Base-by-base conservation (phyloP, 1,140 invertebrate species). In the Gryllus bimaculatus region DNA sequence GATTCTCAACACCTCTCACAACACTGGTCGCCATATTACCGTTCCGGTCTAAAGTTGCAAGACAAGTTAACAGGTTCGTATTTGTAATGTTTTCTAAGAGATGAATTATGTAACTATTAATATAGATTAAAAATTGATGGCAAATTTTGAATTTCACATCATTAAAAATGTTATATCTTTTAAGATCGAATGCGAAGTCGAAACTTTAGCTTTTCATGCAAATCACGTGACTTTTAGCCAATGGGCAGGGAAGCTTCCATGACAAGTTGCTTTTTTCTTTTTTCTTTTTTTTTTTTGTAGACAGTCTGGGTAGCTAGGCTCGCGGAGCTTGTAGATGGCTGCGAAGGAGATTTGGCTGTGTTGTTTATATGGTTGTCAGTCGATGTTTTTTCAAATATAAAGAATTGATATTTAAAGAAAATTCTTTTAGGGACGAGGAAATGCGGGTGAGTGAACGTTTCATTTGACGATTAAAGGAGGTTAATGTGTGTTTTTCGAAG, bases 211-310 rank as follows among this genome's bases (percentile, higher is more conserved):
- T 78, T 13, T 49, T 78, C 78, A 78, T 20, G 78, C 13, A 78
- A 8, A 48, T 66, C 78, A 78, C 78, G 66, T 78, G 78, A 78
- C 78, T 47, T 66, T 15, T 39, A 8, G 18, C 78, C 78, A 78
- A 78, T 78, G 15, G 73, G n/a, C 48, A 47, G 18, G 20, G 18
- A 74, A 21, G 6, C 39, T 48, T 10, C 39, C 78, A 26, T 78
- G 78, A 78, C 77, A 78, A 78, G 78, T 78, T 73, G 76, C 26
- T 39, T 39, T 39, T 39, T 73, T 66, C 73, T 78, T 0, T 73
- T n/a, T n/a, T n/a, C n/a, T 73, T n/a, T 78, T 78, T 21, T 12
- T 47, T 26, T 78, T 78, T 77, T 21, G 76, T 39, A 77, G 21
- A 13, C 54, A 18, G 54, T 0, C 18, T 66, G 54, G 18, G 18